Evolutionary conservation across 1,140 invertebrate genomes (phyloP).

Genomic region (Helicoverpa zea): DNA sequence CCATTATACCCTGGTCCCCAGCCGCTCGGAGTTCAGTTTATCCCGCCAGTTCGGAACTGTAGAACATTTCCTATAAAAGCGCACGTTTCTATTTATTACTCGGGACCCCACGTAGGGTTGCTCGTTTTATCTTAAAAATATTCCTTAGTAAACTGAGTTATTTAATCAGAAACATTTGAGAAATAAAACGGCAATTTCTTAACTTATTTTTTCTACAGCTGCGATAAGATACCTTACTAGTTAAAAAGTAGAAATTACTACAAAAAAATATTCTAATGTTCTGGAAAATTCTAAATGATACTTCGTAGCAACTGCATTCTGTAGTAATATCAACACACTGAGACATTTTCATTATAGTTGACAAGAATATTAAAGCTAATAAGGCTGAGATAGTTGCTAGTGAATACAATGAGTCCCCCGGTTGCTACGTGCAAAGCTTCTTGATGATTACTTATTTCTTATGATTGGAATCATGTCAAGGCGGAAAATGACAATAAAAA

Average conservation of each 20-base stretch:
- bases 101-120: neutral
- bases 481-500: no score
- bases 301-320: neutral
- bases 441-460: no score
- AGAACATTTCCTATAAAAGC: slow-evolving; percentile 18
- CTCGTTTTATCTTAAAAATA: neutral
- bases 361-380: neutral
- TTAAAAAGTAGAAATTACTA: no score
- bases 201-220: no score
- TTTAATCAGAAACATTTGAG: slow-evolving; percentile 1
- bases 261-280: no score
- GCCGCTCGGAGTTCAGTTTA: neutral
- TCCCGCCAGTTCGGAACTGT: neutral
- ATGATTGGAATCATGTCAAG: no score
- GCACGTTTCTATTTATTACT: slow-evolving; percentile 25
- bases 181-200: no score
- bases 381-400: neutral
- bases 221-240: no score
- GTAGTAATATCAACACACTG: neutral
- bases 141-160: neutral
- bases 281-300: neutral
- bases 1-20: neutral
- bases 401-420: neutral
- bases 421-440: neutral
- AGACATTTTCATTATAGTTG: neutral